A percentile compares a stretch with the other conserved stretches of the same genome.
phyloP scores from a whole-genome alignment of 2,888 invertebrate genomes.

The Hirudinaria manillensis region DNA sequence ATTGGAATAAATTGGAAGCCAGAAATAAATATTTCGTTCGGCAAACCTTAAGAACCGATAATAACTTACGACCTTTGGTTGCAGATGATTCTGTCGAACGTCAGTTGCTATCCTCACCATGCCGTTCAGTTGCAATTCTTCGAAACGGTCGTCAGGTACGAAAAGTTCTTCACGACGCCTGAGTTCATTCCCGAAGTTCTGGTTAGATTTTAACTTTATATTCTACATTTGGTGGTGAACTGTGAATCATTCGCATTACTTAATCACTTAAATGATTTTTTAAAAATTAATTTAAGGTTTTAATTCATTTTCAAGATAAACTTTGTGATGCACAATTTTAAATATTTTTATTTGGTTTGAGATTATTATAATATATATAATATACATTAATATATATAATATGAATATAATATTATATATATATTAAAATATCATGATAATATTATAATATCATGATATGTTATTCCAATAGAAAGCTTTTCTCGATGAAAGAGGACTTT shows the following conservation, averaged over 20 bases:
- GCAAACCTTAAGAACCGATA: neutral
- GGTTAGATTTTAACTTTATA: slow-evolving; percentile 43
- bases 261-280: no score
- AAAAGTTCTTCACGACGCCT: slow-evolving; percentile 57
- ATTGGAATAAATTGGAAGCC: no score
- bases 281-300: no score
- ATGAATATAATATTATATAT: no score
- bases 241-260: no score
- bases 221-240: neutral
- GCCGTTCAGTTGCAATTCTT: slow-evolving; percentile 57
- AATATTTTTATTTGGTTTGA: no score
- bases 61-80: slow-evolving; percentile 27
- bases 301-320: neutral
- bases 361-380: no score
- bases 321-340: neutral
- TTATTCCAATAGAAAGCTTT: slow-evolving; percentile 52
- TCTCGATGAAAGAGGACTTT: slow-evolving; percentile 58
- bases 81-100: slow-evolving; percentile 55
- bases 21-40: no score
- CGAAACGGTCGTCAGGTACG: slow-evolving; percentile 58
- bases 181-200: slow-evolving; percentile 56
- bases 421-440: neutral
- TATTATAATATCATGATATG: neutral
- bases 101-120: slow-evolving; percentile 55
- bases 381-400: no score